Conservation (phyloP, 2,888 invertebrate genomes). For the Seladonia tumulorum region DNA sequence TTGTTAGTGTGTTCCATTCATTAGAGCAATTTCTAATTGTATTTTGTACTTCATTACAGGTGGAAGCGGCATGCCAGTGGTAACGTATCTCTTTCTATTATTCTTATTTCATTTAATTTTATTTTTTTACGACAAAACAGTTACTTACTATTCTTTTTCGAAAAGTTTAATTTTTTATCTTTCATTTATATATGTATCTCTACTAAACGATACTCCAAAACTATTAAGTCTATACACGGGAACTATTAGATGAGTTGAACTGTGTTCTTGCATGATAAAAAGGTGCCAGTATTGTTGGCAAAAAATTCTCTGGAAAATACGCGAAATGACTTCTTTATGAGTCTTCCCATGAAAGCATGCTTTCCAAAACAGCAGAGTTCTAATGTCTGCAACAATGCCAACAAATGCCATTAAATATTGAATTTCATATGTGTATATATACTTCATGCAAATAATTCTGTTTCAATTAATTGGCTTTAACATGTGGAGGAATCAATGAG, state of each 20-base stretch:
- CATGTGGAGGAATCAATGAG: conserved; percentile 80
- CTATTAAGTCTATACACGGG: conserved; percentile 32
- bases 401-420: conserved; percentile 18
- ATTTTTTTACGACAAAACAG: conserved; percentile 31
- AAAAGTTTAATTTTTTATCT: conserved; percentile 48
- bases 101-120: conserved; percentile 51
- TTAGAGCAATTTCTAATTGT: conserved; percentile 17
- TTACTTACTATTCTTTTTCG: conserved; percentile 48
- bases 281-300: conserved; percentile 30
- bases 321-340: conserved; percentile 30
- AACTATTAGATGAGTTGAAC: conserved; percentile 49
- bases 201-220: conserved; percentile 32
- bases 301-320: conserved; percentile 29
- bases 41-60: conserved; percentile 73
- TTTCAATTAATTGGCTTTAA: conserved; percentile 59
- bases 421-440: background rate
- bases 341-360: conserved; percentile 68
- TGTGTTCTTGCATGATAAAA: conserved; percentile 63
- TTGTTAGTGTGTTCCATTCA: background rate
- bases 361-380: conserved; percentile 75
- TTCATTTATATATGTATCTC: conserved; percentile 53
- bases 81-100: conserved; percentile 80
- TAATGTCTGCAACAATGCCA: conserved; percentile 79
- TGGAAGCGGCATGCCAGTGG: conserved; percentile 83
- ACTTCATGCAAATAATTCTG: background rate